Evolutionary conservation across 2,797 vertebrate genomes (phyloP).

Genomic region (Onychomys leucogaster): DNA sequence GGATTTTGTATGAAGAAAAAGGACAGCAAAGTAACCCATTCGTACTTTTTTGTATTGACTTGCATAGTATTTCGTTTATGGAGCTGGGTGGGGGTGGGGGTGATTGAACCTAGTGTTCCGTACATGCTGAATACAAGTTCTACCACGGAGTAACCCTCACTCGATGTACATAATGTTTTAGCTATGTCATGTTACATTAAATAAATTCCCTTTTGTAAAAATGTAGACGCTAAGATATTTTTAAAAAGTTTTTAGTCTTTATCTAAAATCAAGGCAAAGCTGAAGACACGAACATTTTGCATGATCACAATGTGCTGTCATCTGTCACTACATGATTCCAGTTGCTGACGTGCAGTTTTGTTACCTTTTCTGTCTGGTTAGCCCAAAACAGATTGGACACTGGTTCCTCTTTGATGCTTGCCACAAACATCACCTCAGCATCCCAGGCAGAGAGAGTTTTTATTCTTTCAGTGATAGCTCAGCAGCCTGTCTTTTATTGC

Average conservation of each 20-base stretch:
- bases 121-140: background rate
- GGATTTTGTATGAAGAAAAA: background rate
- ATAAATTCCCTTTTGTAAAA: slow-evolving; percentile 22
- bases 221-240: background rate
- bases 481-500: background rate
- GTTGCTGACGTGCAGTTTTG: background rate
- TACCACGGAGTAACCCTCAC: background rate
- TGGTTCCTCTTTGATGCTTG: background rate
- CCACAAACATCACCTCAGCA: background rate
- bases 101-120: background rate
- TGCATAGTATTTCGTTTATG: background rate
- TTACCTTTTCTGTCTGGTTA: background rate
- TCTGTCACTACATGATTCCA: background rate
- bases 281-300: background rate
- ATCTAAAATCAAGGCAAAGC: background rate
- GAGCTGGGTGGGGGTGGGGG: background rate
- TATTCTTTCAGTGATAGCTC: background rate
- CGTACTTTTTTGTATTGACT: background rate
- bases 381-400: background rate
- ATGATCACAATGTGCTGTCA: background rate
- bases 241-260: background rate
- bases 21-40: background rate
- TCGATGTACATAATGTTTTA: background rate
- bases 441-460: background rate
- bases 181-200: background rate